These are phyloP conservation scores for Squalus acanthias DNA, from an alignment of 2,797 vertebrate species.

Conservation along the genomic window DNA sequence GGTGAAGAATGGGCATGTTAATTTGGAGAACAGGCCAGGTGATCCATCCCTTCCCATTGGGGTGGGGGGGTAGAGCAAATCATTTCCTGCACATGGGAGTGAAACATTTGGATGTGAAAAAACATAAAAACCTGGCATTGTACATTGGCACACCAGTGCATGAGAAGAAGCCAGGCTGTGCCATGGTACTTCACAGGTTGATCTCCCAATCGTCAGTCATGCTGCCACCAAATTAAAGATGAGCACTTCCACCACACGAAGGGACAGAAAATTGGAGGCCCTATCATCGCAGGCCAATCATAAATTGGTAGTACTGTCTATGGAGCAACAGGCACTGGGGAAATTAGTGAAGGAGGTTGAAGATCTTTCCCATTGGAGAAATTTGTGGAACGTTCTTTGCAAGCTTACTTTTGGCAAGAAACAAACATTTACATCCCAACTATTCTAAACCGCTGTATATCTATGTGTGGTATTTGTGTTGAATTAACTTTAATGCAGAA, in stretches of 20 bases:
- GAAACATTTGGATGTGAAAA: neutral
- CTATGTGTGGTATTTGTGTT: neutral
- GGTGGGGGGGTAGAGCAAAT: neutral
- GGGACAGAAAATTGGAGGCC: neutral
- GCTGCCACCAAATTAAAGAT: neutral
- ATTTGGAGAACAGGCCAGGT: neutral
- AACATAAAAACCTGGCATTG: neutral
- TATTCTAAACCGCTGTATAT: neutral
- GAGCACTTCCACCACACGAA: neutral
- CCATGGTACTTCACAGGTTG: too few relatives aligned
- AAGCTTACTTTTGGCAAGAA: neutral
- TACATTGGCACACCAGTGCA: neutral
- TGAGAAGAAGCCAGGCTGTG: neutral
- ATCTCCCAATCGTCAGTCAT: neutral
- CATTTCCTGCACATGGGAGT: neutral
- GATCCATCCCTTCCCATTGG: neutral
- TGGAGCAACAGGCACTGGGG: neutral
- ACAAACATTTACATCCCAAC: neutral
- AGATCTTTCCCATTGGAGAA: neutral
- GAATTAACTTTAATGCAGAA: neutral
- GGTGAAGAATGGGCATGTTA: neutral
- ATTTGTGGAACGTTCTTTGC: neutral
- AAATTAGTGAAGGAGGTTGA: neutral
- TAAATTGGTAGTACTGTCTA: neutral
- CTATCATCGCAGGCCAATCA: neutral